Percentiles rank a stretch among this genome's conserved stretches.
Conservation (phyloP, 1,140 invertebrate genomes). For the Drosophila santomea region DNA sequence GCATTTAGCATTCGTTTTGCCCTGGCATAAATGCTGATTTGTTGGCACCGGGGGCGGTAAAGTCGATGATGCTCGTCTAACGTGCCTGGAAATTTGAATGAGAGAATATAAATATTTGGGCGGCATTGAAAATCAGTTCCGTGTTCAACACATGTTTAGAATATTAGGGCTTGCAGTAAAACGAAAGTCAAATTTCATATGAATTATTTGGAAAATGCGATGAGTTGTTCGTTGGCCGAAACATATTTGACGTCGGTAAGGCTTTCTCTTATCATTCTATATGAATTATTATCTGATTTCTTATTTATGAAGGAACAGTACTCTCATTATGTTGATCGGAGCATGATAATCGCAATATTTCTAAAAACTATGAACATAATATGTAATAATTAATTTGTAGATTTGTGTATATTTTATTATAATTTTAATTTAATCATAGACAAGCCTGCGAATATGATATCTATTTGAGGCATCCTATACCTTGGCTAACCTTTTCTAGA, state of each 20-base stretch:
- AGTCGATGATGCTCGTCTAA: slow-evolving; percentile 16
- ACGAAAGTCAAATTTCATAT: slow-evolving; percentile 15
- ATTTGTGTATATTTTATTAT: too few species aligned
- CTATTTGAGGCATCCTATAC: too few species aligned
- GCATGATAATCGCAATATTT: too few species aligned
- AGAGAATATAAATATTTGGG: slow-evolving; percentile 19
- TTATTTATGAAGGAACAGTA: too few species aligned
- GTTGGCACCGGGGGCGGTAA: slow-evolving; percentile 1
- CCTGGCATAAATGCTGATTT: slow-evolving; percentile 13
- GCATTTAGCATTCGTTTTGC: slow-evolving; percentile 28
- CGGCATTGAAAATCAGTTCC: slow-evolving; percentile 40
- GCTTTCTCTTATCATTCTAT: too few species aligned
- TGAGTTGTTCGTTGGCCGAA: neutral
- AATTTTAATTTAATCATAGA: too few species aligned
- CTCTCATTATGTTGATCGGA: too few species aligned
- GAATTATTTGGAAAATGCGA: neutral
- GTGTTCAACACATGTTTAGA: slow-evolving; percentile 12
- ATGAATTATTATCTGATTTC: too few species aligned
- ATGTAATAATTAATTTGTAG: too few species aligned
- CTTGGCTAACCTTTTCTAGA: too few species aligned
- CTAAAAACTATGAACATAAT: too few species aligned
- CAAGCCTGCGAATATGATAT: too few species aligned
- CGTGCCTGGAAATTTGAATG: slow-evolving; percentile 50
- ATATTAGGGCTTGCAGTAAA: slow-evolving; percentile 1
- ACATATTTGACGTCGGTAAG: neutral